Evolutionary conservation across 2,113 vertebrate species (phyloP).

Genomic region (Rallus limicola): DNA sequence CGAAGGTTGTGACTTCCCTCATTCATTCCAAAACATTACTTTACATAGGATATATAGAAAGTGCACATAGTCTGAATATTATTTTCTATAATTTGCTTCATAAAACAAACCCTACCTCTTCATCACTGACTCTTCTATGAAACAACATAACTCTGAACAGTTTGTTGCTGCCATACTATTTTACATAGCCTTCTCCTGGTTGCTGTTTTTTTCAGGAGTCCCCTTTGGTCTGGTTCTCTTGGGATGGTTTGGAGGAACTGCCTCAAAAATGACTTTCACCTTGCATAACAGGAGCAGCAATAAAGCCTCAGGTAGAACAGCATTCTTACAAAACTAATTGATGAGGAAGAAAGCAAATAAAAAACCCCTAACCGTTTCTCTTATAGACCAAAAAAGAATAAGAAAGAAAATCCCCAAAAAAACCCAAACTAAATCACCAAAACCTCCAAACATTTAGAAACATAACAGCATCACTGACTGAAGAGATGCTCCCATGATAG

Average conservation of each 20-base stretch:
- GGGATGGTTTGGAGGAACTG: neutral
- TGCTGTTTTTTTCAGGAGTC: neutral
- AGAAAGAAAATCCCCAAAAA: too few species aligned
- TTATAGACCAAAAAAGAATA: too few species aligned
- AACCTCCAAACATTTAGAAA: neutral
- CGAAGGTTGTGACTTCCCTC: neutral
- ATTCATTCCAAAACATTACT: neutral
- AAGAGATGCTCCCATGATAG: neutral
- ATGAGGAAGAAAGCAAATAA: too few species aligned
- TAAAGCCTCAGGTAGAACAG: neutral
- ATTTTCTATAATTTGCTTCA: neutral
- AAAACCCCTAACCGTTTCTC: too few species aligned
- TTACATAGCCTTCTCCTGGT: neutral
- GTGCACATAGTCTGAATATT: neutral
- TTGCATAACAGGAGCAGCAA: neutral
- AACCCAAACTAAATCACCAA: neutral
- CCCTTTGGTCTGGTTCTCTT: neutral
- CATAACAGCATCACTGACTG: neutral
- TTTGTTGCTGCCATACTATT: neutral
- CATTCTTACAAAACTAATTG: too few species aligned
- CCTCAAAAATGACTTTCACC: neutral
- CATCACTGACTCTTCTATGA: neutral
- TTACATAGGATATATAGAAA: neutral
- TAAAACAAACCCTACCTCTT: neutral
- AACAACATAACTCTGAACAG: accelerated